Percentiles rank a stretch among this genome's conserved stretches.
Conservation (phyloP, 2,797 vertebrate species). For the Anisognathus igniventris region DNA sequence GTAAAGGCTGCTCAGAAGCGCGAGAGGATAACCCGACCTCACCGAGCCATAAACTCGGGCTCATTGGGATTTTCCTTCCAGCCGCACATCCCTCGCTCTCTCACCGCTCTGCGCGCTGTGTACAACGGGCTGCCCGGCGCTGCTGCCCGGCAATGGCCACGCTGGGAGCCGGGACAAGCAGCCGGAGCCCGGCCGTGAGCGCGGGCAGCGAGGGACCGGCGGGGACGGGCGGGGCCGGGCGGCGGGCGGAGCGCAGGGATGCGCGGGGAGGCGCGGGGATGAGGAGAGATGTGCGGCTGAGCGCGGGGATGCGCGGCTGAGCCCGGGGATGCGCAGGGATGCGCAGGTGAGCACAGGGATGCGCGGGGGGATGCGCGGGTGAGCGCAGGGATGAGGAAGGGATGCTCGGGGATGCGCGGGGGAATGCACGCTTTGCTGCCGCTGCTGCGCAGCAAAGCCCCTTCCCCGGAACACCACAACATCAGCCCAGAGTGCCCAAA, state of each 20-base stretch:
- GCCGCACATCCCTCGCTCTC: no score
- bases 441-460: neutral
- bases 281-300: no score
- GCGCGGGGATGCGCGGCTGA: fast-evolving
- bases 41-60: neutral
- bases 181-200: neutral
- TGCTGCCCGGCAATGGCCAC: neutral
- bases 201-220: neutral
- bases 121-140: neutral
- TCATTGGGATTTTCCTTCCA: neutral
- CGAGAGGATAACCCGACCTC: neutral
- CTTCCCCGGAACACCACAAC: neutral
- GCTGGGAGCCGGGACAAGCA: neutral
- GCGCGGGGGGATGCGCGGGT: no score
- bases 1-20: neutral
- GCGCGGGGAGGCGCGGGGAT: no score
- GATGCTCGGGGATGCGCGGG: fast-evolving
- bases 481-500: neutral
- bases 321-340: fast-evolving
- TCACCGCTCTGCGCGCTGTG: neutral
- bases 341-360: no score
- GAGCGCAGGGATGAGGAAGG: neutral
- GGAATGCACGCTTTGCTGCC: neutral
- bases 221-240: neutral
- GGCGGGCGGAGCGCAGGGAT: neutral